Evolutionary conservation across 2,888 invertebrate species (phyloP).

Genomic region (Oscheius onirici): DNA sequence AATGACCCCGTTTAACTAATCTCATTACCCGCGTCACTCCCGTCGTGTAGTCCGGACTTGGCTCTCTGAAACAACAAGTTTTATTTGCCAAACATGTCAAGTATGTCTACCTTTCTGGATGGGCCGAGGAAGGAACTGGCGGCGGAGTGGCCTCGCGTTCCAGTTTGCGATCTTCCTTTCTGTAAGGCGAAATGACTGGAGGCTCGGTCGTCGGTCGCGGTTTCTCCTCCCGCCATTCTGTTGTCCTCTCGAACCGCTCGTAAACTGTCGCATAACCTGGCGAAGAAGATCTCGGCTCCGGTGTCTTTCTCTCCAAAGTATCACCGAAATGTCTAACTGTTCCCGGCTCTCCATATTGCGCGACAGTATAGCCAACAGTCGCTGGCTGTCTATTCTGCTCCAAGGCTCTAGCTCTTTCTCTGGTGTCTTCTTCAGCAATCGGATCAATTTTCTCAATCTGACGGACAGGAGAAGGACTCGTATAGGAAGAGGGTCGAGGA

Average conservation of each 20-base stretch:
- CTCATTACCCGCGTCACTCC: slow-evolving; percentile 16
- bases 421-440: slow-evolving; percentile 50
- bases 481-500: slow-evolving; percentile 24
- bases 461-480: slow-evolving; percentile 44
- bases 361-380: slow-evolving; percentile 65
- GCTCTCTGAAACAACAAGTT: background rate
- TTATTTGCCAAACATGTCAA: background rate
- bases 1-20: background rate
- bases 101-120: background rate
- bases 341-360: slow-evolving; percentile 59
- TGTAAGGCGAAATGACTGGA: slow-evolving; percentile 20
- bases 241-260: slow-evolving; percentile 44
- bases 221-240: slow-evolving; percentile 37
- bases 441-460: slow-evolving; percentile 57
- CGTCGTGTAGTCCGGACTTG: slow-evolving; percentile 24
- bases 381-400: slow-evolving; percentile 29
- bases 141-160: slow-evolving; percentile 11
- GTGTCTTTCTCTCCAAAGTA: slow-evolving; percentile 41
- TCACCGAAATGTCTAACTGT: slow-evolving; percentile 46
- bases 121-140: slow-evolving; percentile 4
- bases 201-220: background rate
- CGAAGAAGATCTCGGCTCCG: slow-evolving; percentile 18
- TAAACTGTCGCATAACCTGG: slow-evolving; percentile 53
- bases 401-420: slow-evolving; percentile 39
- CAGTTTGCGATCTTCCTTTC: background rate